phyloP scores from a whole-genome alignment of 2,797 vertebrate genomes.

The Gymnodraco acuticeps region DNA sequence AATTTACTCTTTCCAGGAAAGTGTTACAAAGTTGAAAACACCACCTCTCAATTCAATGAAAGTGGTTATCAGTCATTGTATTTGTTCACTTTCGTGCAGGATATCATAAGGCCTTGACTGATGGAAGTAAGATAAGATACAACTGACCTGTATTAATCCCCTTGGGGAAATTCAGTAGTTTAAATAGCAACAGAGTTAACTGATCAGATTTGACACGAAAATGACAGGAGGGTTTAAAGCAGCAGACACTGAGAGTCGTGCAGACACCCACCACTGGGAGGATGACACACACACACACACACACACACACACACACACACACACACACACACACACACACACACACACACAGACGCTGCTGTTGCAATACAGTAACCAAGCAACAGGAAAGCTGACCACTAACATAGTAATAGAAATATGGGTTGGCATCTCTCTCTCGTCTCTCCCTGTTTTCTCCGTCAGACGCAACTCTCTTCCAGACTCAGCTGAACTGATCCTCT shows the following conservation, averaged over 20 bases:
- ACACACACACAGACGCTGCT: slow-evolving; percentile 55
- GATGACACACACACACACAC: slow-evolving; percentile 65
- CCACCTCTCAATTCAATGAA: no score
- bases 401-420: slow-evolving; percentile 77
- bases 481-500: slow-evolving; percentile 54
- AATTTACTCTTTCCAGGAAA: no score
- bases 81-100: no score
- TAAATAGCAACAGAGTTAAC: no score
- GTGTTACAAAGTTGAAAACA: no score
- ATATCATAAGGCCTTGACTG: no score
- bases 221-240: slow-evolving; percentile 44
- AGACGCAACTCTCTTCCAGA: slow-evolving; percentile 68
- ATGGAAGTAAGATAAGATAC: no score
- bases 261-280: slow-evolving; percentile 75
- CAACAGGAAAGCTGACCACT: slow-evolving; percentile 82
- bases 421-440: slow-evolving; percentile 65
- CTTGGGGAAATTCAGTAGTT: no score
- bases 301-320: no score
- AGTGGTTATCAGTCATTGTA: no score
- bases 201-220: no score
- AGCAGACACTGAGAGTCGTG: slow-evolving; percentile 65
- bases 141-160: no score
- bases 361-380: slow-evolving; percentile 78
- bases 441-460: slow-evolving; percentile 36
- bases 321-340: slow-evolving; percentile 51